These are phyloP conservation scores for Pipistrellus pygmaeus DNA, from an alignment of 2,797 vertebrate species.

Conservation along the genomic window DNA sequence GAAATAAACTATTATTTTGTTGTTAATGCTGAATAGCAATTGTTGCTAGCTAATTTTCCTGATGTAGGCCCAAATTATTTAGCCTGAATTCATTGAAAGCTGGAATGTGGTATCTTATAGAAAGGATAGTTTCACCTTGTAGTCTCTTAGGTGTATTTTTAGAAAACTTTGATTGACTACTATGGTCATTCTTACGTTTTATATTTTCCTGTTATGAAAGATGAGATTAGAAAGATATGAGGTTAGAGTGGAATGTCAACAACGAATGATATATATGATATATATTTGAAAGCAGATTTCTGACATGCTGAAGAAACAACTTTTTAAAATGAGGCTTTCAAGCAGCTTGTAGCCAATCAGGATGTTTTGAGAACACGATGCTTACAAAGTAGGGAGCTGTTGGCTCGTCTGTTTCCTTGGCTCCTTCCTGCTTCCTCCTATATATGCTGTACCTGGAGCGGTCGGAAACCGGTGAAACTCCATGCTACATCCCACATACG, in stretches of 20 bases:
- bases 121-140: neutral
- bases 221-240: slow-evolving; percentile 45
- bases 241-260: slow-evolving; percentile 4
- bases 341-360: neutral
- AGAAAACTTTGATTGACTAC: neutral
- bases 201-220: slow-evolving; percentile 48
- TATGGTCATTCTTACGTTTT: neutral
- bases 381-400: neutral
- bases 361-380: neutral
- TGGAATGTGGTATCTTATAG: neutral
- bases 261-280: neutral
- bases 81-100: neutral
- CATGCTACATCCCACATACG: too few relatives aligned
- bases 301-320: slow-evolving; percentile 31
- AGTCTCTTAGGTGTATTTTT: neutral
- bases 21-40: neutral
- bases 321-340: neutral
- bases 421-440: neutral
- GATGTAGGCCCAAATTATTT: neutral
- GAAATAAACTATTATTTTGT: neutral
- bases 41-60: neutral
- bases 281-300: slow-evolving; percentile 48
- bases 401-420: neutral
- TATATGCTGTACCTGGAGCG: neutral
- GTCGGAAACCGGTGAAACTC: neutral